Base-by-base conservation (phyloP, 2,797 vertebrate species). In the Channallabes apus region DNA sequence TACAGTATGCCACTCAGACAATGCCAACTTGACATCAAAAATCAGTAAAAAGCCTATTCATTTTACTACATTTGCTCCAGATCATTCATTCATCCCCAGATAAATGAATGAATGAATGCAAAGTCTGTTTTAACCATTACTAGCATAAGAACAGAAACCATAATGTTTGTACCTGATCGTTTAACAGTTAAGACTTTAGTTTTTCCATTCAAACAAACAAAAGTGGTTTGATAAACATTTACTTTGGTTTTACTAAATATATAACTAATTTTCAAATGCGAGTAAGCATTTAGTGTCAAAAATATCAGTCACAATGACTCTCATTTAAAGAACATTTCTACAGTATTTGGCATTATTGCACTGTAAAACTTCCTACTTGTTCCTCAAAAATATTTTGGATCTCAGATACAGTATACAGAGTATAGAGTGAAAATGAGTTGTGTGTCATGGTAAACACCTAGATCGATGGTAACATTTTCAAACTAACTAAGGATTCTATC, bases 371-470 rank as follows among this genome's bases (percentile, higher is more conserved):
- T 46, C 27, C 51, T 27, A 6, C 24, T 38, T 78, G 15, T 46
- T 79, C 22, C n/a, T 38, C 8, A 51, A 64, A 73, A 18, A 80
- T 15, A 20, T 62, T 80, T 27, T 54, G 11, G 38, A 29, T 61
- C 12, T 29, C 38, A 35, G 22, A 78, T 78, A n/a, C n/a, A n/a
- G n/a, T n/a, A 58, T 41, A 24, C 75, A 80, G 54, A 0, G 8
- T 24, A 79, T 71, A 80, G 5, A 61, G 6, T 84, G 20, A 18
- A 84, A 77, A 65, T 62, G 32, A 56, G n/a, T 29, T 61, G 64
- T 8, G 15, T 58, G 78, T 61, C 58, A 38, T 46, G 41, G 27
- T 54, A 69, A 76, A 29, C 61, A 62, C 54, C 58, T 15, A 65
- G 46, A 80, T 83, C 18, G 41, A 22, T 58, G 32, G 20, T 46